Evolutionary conservation across 2,797 vertebrate species (phyloP), one percentile per base, ranked within the genome.

Genomic region (Neopelma chrysocephalum): DNA sequence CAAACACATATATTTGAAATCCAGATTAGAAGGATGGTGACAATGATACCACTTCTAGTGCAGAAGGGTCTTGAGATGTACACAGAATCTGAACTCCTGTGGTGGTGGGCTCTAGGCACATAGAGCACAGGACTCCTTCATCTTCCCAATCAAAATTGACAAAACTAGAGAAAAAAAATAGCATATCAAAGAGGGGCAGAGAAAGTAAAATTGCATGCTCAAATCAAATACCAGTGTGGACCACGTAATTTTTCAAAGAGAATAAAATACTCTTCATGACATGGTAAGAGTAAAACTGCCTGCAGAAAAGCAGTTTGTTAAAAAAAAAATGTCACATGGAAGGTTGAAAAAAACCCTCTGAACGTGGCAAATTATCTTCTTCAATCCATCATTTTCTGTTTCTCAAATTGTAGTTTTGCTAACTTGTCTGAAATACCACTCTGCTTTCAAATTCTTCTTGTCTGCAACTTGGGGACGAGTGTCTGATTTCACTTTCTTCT

Each of bases 401-500:
- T 93, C 58, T 84, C 43, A 79, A 19, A 22, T 76, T 56, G 21
- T 26, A 34, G n/a, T 78, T 89, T 76, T 78, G 31, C 32, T 68
- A 42, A 48, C 32, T 72, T 6, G 31, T 31, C 26, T 76, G 60
- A 79, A 79, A 73, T 73, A 62, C 38, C 50, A 4, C 31, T 36
- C 14, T 47, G 7, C 36, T 82, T 86, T 94, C 42, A 72, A 58
- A 75, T 87, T 76, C 50, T 65, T 79, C 60, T 64, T 80, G 15
- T 36, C 51, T 77, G 32, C 58, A 60, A 17, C 29, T 60, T 78
- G 32, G 27, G 29, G 11, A 48, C 23, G 25, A 45, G 7, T 53
- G 12, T 75, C 31, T 65, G 48, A 56, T 88, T 94, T 93, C 56
- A 89, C 27, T 94, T 93, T 94, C 73, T 81, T 93, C 34, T 76